These are phyloP conservation scores for Tupaia tana DNA, from an alignment of 2,113 vertebrate genomes.

Conservation along the genomic window DNA sequence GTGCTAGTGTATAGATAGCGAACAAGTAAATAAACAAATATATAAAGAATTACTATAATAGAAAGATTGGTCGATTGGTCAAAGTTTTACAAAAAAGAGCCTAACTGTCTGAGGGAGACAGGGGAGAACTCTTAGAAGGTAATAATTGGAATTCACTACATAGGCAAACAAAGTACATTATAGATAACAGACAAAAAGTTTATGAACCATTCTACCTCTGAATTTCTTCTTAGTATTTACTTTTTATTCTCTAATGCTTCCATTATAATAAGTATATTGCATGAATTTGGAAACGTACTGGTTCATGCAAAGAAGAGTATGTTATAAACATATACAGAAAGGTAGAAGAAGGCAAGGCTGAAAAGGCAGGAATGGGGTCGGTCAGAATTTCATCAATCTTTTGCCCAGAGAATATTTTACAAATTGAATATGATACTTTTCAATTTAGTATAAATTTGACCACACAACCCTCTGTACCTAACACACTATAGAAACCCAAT, in stretches of 20 bases:
- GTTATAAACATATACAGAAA: slow-evolving; percentile 12
- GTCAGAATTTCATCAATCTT: slow-evolving; percentile 14
- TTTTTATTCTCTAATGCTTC: background rate
- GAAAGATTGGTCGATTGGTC: background rate
- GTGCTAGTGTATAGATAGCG: background rate
- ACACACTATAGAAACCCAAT: background rate
- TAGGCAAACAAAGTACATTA: slow-evolving; percentile 9
- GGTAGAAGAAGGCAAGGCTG: background rate
- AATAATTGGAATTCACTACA: background rate
- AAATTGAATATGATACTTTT: background rate
- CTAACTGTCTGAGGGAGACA: background rate
- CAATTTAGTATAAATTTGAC: slow-evolving; percentile 19
- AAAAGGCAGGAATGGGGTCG: background rate
- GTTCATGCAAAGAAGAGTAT: background rate
- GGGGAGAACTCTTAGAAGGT: background rate
- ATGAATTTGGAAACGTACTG: background rate
- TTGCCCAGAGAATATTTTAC: background rate
- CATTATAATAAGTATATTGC: slow-evolving; percentile 34
- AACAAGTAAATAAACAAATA: background rate
- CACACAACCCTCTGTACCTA: background rate
- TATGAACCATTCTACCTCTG: background rate
- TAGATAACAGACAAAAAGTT: background rate
- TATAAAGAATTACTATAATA: background rate
- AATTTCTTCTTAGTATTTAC: slow-evolving; percentile 1
- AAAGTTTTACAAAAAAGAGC: slow-evolving; percentile 10